phyloP scores from a whole-genome alignment of 1,140 invertebrate species.

The Asbolus verrucosus region DNA sequence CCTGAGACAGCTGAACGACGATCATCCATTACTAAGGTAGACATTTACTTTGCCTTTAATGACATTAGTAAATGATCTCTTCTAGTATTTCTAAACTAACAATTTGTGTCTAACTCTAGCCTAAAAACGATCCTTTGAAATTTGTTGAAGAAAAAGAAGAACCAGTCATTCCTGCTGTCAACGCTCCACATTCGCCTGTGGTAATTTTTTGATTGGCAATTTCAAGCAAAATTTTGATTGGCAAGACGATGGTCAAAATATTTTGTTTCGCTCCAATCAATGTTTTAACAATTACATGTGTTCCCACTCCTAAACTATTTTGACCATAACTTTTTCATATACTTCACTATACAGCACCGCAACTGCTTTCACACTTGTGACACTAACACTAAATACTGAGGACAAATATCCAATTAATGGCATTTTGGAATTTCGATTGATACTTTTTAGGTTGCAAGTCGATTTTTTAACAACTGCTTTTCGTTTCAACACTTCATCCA shows the following conservation, averaged over 20 bases:
- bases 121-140: conserved; percentile 60
- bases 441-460: too few relatives aligned
- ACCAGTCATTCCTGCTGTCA: neutral
- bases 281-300: neutral
- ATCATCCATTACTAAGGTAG: conserved; percentile 52
- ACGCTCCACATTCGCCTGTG: conserved; percentile 1
- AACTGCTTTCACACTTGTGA: neutral
- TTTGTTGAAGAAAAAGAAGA: conserved; percentile 56
- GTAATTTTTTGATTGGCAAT: conserved; percentile 8
- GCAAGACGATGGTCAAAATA: conserved; percentile 28
- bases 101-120: conserved; percentile 27
- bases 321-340: conserved; percentile 7
- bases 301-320: neutral
- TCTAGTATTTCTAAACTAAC: neutral
- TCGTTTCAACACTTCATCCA: too few relatives aligned
- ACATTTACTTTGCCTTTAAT: conserved; percentile 40
- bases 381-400: conserved; percentile 7
- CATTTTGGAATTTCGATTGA: too few relatives aligned
- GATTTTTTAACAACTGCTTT: too few relatives aligned
- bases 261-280: neutral
- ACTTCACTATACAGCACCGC: conserved; percentile 23
- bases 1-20: conserved; percentile 49
- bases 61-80: conserved; percentile 13
- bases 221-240: conserved; percentile 12
- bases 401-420: too few relatives aligned